Conservation (phyloP, 2,797 vertebrate species). For the Sciurus carolinensis region DNA sequence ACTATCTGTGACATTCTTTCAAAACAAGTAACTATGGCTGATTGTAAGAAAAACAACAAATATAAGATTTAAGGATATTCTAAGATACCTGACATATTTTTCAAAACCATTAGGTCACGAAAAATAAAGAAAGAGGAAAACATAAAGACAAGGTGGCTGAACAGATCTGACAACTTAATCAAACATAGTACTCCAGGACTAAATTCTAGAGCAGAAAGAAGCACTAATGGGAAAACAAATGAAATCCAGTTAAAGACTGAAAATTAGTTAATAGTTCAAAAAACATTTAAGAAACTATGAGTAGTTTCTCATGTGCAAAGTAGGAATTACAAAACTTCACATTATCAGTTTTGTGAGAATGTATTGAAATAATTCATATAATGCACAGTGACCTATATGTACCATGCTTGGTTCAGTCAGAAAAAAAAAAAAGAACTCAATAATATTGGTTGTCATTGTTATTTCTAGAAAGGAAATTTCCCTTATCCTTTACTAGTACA, state of each 20-base stretch:
- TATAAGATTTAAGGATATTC: not conserved
- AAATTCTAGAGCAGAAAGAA: slow-evolving; percentile 5
- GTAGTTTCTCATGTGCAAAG: slow-evolving; percentile 27
- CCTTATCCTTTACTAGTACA: not conserved
- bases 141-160: not conserved
- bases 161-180: slow-evolving; percentile 15
- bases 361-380: not conserved
- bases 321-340: not conserved
- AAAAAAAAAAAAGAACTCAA: not conserved
- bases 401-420: not conserved
- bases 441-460: not conserved
- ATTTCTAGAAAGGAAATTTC: slow-evolving; percentile 53
- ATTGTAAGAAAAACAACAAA: not conserved
- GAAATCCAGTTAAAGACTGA: not conserved
- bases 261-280: slow-evolving; percentile 40
- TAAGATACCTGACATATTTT: slow-evolving; percentile 1
- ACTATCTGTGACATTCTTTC: slow-evolving; percentile 16
- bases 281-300: not conserved
- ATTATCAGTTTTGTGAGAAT: slow-evolving; percentile 22
- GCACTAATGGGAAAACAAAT: slow-evolving; percentile 42
- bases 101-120: not conserved
- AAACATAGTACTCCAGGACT: not conserved
- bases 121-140: slow-evolving; percentile 67
- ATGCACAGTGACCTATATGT: not conserved
- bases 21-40: slow-evolving; percentile 26